Conservation (phyloP, 1,140 invertebrate species). For the Drosophila malerkotliana region DNA sequence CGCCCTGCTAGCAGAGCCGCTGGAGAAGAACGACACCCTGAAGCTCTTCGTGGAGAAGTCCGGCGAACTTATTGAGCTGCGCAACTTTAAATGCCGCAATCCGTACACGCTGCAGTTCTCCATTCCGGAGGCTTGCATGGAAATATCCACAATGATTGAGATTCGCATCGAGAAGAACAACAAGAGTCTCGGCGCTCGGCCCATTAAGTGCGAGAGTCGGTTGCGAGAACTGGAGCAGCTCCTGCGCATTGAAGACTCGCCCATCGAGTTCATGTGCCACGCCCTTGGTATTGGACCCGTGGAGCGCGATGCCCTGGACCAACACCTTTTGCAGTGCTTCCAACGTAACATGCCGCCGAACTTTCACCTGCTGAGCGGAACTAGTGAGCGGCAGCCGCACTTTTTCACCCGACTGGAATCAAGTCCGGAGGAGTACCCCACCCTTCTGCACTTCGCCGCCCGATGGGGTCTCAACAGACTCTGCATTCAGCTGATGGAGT, state of each 20-base stretch:
- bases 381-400: conserved; percentile 84
- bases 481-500: conserved; percentile 92
- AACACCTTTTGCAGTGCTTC: conserved; percentile 91
- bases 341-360: conserved; percentile 92
- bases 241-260: conserved; percentile 90
- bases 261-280: conserved; percentile 94
- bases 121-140: conserved; percentile 90
- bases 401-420: conserved; percentile 77
- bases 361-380: conserved; percentile 89
- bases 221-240: conserved; percentile 92
- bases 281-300: conserved; percentile 91
- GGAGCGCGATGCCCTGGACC: conserved; percentile 91
- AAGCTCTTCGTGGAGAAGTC: conserved; percentile 91
- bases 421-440: conserved; percentile 91
- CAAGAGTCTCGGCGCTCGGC: conserved; percentile 89
- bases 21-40: conserved; percentile 89
- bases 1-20: conserved; percentile 90
- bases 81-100: conserved; percentile 90
- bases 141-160: conserved; percentile 92
- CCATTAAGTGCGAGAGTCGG: conserved; percentile 93
- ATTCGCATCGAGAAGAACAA: conserved; percentile 92
- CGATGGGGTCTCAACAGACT: conserved; percentile 93
- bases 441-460: conserved; percentile 94
- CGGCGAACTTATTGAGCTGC: conserved; percentile 90
- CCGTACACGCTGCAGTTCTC: conserved; percentile 92